phyloP scores from a whole-genome alignment of 1,140 invertebrate species.

The Danaus melanippus region DNA sequence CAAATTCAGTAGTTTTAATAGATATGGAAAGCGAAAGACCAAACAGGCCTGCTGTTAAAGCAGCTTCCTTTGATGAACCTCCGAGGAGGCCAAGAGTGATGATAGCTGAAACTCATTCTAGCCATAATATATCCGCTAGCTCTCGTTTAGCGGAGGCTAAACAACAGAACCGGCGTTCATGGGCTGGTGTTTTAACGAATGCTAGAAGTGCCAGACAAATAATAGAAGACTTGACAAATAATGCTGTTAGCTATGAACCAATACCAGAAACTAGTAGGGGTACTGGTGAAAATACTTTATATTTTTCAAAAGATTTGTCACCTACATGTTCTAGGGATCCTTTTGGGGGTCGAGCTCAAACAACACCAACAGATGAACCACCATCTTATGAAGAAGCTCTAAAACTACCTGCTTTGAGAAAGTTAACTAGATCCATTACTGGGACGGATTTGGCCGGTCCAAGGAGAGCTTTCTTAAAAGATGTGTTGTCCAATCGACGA shows the following conservation, averaged over 20 bases:
- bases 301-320: constrained; percentile 76
- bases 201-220: constrained; percentile 55
- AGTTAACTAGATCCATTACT: constrained; percentile 70
- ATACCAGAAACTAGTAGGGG: constrained; percentile 43
- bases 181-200: constrained; percentile 58
- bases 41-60: constrained; percentile 42
- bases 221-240: constrained; percentile 51
- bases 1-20: constrained; percentile 33
- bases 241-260: constrained; percentile 45
- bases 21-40: constrained; percentile 44
- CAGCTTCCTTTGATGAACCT: constrained; percentile 59
- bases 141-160: constrained; percentile 46
- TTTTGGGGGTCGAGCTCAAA: constrained; percentile 72
- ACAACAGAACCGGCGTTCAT: constrained; percentile 56
- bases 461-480: constrained; percentile 61
- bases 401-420: constrained; percentile 68
- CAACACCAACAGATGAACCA: constrained; percentile 67
- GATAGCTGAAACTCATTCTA: constrained; percentile 55
- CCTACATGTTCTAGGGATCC: constrained; percentile 75
- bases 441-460: constrained; percentile 59
- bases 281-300: constrained; percentile 63
- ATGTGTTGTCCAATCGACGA: constrained; percentile 66
- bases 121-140: constrained; percentile 42
- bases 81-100: constrained; percentile 41
- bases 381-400: constrained; percentile 71